phyloP scores from a whole-genome alignment of 2,113 vertebrate genomes.

The Odontophorus gujanensis region DNA sequence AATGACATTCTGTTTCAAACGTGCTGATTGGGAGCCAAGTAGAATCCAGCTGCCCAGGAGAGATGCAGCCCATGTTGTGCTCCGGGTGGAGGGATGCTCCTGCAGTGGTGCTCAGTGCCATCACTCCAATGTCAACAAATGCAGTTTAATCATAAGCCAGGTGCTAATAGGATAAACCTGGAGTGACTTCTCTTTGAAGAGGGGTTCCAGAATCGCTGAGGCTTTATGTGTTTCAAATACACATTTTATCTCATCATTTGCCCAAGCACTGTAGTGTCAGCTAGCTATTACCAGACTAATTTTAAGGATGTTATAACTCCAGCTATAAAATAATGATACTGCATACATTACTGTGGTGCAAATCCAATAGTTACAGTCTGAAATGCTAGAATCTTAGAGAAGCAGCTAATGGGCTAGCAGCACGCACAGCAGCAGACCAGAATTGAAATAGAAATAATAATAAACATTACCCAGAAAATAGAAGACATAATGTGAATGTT shows the following conservation, averaged over 20 bases:
- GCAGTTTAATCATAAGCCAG: not conserved
- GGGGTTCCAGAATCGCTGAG: not conserved
- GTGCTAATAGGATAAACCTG: not conserved
- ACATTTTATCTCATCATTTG: not conserved
- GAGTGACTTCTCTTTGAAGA: not conserved
- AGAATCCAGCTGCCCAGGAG: not conserved
- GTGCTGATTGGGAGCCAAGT: not conserved
- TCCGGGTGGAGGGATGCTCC: not conserved
- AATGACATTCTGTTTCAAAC: not conserved
- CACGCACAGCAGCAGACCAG: not conserved
- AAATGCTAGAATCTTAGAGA: not conserved
- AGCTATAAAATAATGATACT: not conserved
- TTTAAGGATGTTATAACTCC: not conserved
- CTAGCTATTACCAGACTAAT: not conserved
- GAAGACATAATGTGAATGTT: not conserved
- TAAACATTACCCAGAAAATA: not conserved
- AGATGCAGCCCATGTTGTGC: not conserved
- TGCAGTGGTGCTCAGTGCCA: not conserved
- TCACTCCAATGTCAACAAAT: not conserved
- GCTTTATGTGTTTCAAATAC: not conserved
- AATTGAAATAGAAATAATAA: not conserved
- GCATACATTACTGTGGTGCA: not conserved
- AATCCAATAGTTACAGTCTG: not conserved
- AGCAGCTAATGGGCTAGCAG: not conserved
- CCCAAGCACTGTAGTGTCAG: not conserved